Base-by-base conservation (phyloP, 2,113 vertebrate genomes). In the Nothobranchius kuhntae region DNA sequence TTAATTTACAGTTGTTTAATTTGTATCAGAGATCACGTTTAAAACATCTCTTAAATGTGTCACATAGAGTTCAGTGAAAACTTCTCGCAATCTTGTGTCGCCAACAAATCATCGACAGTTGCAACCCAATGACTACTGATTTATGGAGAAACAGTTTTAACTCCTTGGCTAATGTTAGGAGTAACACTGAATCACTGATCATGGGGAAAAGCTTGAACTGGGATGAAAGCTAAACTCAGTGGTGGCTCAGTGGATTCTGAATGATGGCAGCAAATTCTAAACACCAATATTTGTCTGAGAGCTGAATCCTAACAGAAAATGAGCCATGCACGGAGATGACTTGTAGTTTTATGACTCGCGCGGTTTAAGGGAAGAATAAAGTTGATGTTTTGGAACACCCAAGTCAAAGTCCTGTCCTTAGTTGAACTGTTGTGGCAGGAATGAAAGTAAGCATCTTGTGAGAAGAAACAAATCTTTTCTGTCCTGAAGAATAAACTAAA, bases 361-460 rank as follows among this genome's bases (percentile, higher is more conserved):
- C 12, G 3, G 48, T 11, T 24, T 63, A 13, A 42, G 40, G 21
- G 17, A 53, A 9, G 50, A 42, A 42, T 45, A 53, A 24, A 42
- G 13, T 26, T 44, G 26, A 53, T 53, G 51, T 53, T 65, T 53
- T 30, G 51, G 50, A 65, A 53, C 50, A 53, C 5, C 17, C 10
- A 2, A 53, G 35, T 40, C 50, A 40, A 52, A 44, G 10, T 36
- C 47, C 36, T 42, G 35, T 42, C 17, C 47, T 30, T 62, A 62
- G 30, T 7, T 40, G 60, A 50, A 35, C 45, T 59, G 26, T 48
- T 50, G 63, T 45, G n/a, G 9, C 44, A 26, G 8, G 17, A 26
- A 14, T 13, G 26, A 35, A 53, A 52, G 38, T 6, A 4, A 26
- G 13, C 35, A 63, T 11, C 38, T 52, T 52, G 21, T 7, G n/a